Evolutionary conservation across 2,797 vertebrate genomes (phyloP).

Genomic region (Meda fulgida): DNA sequence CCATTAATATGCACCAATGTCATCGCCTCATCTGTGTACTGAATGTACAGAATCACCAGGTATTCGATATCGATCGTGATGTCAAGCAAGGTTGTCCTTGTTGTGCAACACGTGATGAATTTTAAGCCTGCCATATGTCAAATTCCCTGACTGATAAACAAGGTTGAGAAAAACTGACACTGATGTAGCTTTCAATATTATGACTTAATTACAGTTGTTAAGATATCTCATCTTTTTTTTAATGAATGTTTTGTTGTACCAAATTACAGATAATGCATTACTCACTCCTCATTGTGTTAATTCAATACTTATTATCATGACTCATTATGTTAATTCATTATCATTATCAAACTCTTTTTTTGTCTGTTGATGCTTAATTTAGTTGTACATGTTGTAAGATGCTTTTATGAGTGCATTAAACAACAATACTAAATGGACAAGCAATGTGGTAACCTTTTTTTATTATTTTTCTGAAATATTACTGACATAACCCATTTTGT

Average conservation of each 20-base stretch:
- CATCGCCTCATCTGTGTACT: constrained; percentile 11
- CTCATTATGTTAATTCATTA: constrained; percentile 55
- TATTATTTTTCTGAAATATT: neutral
- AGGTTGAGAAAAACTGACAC: neutral
- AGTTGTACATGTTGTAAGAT: constrained; percentile 3
- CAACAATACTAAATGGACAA: neutral
- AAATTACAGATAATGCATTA: constrained; percentile 29
- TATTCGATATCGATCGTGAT: constrained; percentile 8
- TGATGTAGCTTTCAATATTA: constrained; percentile 17
- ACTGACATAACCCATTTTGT: neutral
- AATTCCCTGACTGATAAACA: neutral
- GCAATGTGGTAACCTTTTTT: neutral
- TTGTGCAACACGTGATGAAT: neutral
- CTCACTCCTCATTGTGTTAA: constrained; percentile 28
- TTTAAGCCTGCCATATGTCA: constrained; percentile 10
- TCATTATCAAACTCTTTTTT: constrained; percentile 26
- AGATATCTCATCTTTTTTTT: neutral
- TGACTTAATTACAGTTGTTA: neutral
- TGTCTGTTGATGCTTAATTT: constrained; percentile 8
- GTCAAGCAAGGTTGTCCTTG: constrained; percentile 22
- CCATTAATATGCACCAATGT: constrained; percentile 22
- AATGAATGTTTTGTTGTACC: constrained; percentile 15
- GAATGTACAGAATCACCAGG: constrained; percentile 2
- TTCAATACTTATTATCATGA: constrained; percentile 26
- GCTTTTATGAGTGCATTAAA: neutral